phyloP scores from a whole-genome alignment of 1,140 invertebrate species.

The Coelopa frigida region DNA sequence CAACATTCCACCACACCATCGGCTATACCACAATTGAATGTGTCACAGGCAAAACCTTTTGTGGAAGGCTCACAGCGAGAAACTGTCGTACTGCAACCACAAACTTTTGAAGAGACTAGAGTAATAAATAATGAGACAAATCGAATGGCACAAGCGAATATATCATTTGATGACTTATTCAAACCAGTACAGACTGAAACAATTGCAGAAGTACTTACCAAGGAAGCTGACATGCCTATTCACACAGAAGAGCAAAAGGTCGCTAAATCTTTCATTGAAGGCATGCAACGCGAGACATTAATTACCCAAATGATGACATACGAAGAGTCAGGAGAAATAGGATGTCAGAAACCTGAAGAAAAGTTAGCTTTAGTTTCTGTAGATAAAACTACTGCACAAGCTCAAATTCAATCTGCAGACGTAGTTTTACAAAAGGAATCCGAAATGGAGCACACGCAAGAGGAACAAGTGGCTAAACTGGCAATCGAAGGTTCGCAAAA shows the following conservation, averaged over 20 bases:
- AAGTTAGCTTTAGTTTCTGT: conserved; percentile 8
- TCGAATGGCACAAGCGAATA: conserved; percentile 5
- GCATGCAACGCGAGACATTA: conserved; percentile 8
- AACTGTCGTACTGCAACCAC: conserved; percentile 19
- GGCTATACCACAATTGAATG: neutral
- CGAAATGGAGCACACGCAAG: neutral
- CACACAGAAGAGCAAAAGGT: conserved; percentile 6
- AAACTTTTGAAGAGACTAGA: conserved; percentile 15
- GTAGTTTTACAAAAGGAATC: conserved; percentile 16
- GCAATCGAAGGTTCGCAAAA: conserved; percentile 1
- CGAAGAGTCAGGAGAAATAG: conserved; percentile 1
- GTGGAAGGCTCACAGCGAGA: conserved; percentile 20
- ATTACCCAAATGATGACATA: conserved; percentile 1
- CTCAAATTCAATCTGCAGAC: conserved; percentile 8
- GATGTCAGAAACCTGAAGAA: neutral
- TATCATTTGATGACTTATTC: conserved; percentile 17
- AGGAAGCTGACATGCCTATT: conserved; percentile 18
- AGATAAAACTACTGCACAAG: conserved; percentile 8
- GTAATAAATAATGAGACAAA: conserved; percentile 5
- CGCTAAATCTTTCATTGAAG: conserved; percentile 26
- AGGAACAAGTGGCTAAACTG: neutral
- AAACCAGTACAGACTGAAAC: conserved; percentile 18
- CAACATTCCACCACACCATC: conserved; percentile 16
- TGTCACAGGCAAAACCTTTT: conserved; percentile 9
- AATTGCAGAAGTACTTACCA: conserved; percentile 16